Conservation (phyloP, 37 sponge, comb jelly and placozoan genomes). For the Bolinopsis microptera region DNA sequence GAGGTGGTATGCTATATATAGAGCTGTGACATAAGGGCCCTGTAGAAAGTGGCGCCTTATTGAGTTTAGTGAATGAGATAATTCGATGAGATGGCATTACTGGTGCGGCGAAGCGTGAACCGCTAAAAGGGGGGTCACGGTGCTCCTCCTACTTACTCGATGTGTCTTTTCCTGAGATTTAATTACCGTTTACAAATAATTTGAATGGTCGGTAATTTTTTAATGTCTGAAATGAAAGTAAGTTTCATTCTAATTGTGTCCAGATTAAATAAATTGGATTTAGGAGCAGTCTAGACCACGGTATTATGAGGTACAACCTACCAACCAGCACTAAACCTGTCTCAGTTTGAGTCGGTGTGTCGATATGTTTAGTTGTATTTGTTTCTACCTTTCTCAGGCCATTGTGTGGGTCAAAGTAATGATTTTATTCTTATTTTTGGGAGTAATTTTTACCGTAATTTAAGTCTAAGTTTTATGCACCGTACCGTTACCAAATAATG, state of each 20-base stretch:
- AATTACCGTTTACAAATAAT: not conserved
- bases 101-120: not conserved
- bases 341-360: too few relatives aligned
- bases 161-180: not conserved
- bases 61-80: not conserved
- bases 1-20: not conserved
- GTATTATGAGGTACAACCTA: too few relatives aligned
- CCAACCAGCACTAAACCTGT: too few relatives aligned
- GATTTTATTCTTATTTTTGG: too few relatives aligned
- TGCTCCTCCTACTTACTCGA: not conserved
- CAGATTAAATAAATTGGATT: not conserved
- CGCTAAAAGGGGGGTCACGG: not conserved
- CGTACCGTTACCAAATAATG: too few relatives aligned
- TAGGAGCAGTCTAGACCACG: not conserved
- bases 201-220: not conserved
- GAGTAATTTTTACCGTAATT: too few relatives aligned
- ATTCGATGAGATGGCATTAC: not conserved
- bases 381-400: too few relatives aligned
- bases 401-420: too few relatives aligned
- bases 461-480: too few relatives aligned
- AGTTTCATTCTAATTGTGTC: not conserved
- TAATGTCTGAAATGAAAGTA: not conserved
- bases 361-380: too few relatives aligned
- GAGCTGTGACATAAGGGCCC: not conserved
- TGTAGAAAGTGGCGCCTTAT: not conserved